These are phyloP conservation scores for Rhegmatorhina hoffmannsi DNA, from an alignment of 2,113 vertebrate genomes.

Conservation along the genomic window DNA sequence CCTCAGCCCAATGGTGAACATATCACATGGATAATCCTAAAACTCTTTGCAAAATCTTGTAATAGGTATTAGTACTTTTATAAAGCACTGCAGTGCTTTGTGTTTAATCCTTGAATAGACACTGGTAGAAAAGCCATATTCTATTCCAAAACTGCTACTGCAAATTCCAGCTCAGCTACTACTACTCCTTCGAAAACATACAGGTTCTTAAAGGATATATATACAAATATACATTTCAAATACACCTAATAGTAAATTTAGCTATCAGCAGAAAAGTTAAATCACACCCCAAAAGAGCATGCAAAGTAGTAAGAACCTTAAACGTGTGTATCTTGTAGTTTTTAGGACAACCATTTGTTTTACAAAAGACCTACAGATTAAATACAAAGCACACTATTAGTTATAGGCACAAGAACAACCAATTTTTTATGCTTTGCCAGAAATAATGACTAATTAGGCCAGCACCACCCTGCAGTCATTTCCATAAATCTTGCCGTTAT, in stretches of 20 bases:
- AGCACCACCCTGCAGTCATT: conserved; percentile 38
- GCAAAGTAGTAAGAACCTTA: background rate
- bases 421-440: conserved; percentile 55
- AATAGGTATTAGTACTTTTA: background rate
- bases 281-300: background rate
- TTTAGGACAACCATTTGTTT: conserved; percentile 55
- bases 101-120: background rate
- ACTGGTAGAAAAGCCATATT: background rate
- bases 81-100: background rate
- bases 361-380: conserved; percentile 33
- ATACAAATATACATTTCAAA: background rate
- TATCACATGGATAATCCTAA: background rate
- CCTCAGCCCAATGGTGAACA: background rate
- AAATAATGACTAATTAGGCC: conserved; percentile 46
- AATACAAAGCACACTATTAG: conserved; percentile 1
- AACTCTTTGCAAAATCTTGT: background rate
- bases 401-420: conserved; percentile 40
- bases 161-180: background rate
- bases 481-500: conserved; percentile 44
- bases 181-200: background rate
- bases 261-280: background rate
- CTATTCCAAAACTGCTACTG: background rate
- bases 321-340: conserved; percentile 14
- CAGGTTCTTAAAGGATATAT: background rate
- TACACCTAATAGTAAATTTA: background rate